phyloP scores from a whole-genome alignment of 2,888 invertebrate genomes.

The Melanostoma mellinum region DNA sequence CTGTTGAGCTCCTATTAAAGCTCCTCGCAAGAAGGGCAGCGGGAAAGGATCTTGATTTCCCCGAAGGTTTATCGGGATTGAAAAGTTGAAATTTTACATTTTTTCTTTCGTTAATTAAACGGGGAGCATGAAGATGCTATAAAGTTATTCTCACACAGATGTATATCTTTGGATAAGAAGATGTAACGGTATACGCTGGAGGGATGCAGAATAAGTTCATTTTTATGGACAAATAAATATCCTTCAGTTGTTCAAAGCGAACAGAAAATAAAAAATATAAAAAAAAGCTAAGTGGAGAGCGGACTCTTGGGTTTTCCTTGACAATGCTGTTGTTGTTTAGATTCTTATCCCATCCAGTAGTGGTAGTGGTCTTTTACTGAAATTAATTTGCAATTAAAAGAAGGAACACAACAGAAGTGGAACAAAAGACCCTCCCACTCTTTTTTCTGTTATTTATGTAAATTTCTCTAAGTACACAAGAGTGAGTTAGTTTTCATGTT shows the following conservation, averaged over 20 bases:
- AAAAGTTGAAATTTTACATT: constrained; percentile 41
- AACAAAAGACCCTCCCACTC: no score
- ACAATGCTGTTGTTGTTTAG: no score
- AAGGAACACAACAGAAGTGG: no score
- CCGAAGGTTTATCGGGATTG: constrained; percentile 51
- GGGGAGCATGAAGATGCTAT: constrained; percentile 1
- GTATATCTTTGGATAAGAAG: background rate
- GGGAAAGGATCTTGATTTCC: constrained; percentile 54
- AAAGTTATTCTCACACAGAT: background rate
- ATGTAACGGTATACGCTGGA: background rate
- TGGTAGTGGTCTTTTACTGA: no score
- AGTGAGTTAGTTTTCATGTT: no score
- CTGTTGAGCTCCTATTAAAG: background rate
- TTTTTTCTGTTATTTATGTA: no score
- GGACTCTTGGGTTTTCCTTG: no score
- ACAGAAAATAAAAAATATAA: no score
- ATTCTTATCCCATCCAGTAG: no score
- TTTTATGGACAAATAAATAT: background rate
- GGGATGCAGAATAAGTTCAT: background rate
- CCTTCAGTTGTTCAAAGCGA: background rate
- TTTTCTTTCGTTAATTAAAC: constrained; percentile 38
- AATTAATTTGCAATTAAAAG: no score
- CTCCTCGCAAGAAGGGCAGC: constrained; percentile 31
- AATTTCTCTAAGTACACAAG: no score
- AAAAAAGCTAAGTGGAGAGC: no score